Conservation (phyloP, 2,888 invertebrate species). For the Zele albiditarsus region DNA sequence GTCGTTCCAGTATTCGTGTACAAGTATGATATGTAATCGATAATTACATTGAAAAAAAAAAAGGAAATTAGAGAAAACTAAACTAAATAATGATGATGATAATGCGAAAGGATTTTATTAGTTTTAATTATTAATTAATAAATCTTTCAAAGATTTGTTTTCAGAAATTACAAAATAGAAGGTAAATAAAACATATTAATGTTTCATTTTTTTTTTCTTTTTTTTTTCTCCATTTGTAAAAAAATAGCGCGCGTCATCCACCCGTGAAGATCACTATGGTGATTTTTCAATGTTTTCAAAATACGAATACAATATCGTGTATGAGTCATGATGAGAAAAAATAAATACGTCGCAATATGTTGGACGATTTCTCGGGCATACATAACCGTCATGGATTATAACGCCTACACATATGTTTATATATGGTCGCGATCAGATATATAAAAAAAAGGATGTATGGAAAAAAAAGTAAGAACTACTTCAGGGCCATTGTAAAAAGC, state of each 20-base stretch:
- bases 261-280: background rate
- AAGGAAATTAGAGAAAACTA: background rate
- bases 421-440: constrained; percentile 20
- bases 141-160: constrained; percentile 17
- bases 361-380: constrained; percentile 2
- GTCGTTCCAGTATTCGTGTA: constrained; percentile 63
- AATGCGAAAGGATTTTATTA: constrained; percentile 24
- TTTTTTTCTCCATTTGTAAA: constrained; percentile 18
- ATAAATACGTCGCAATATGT: constrained; percentile 10
- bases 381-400: constrained; percentile 9
- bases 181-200: constrained; percentile 24
- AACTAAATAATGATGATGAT: constrained; percentile 25
- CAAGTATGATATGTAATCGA: constrained; percentile 26
- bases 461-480: background rate
- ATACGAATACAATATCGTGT: constrained; percentile 4
- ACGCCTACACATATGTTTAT: constrained; percentile 18
- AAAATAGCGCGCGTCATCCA: background rate
- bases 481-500: constrained; percentile 12
- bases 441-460: background rate
- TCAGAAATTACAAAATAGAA: background rate
- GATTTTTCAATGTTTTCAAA: constrained; percentile 5
- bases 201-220: constrained; percentile 27
- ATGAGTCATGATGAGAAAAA: constrained; percentile 1
- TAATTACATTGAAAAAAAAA: background rate
- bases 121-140: constrained; percentile 31